These are phyloP conservation scores for Eurois occulta DNA, from an alignment of 2,888 invertebrate genomes.

Conservation along the genomic window DNA sequence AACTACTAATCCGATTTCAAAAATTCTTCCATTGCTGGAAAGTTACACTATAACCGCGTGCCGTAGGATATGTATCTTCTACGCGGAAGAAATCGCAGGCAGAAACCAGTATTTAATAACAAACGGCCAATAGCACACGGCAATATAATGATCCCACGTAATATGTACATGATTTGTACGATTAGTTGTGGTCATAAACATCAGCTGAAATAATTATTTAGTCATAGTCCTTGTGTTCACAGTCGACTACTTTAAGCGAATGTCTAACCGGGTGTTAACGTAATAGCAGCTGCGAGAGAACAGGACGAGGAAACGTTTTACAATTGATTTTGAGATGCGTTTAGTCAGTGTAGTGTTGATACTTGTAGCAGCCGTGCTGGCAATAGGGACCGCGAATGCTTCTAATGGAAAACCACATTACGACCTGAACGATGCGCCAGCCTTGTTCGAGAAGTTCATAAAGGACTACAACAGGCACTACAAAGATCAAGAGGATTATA, in stretches of 20 bases:
- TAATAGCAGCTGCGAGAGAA: not conserved
- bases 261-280: not conserved
- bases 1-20: not conserved
- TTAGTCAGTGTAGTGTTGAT: conserved; percentile 44
- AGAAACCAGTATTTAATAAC: not conserved
- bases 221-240: conserved; percentile 14
- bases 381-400: conserved; percentile 51
- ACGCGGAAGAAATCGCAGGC: not conserved
- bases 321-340: conserved; percentile 31
- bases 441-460: conserved; percentile 72
- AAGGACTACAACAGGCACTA: conserved; percentile 72
- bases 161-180: not conserved
- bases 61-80: not conserved
- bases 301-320: conserved; percentile 13
- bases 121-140: no score
- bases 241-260: conserved; percentile 28
- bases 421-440: conserved; percentile 67
- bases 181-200: conserved; percentile 33
- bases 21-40: not conserved
- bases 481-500: conserved; percentile 71
- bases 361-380: conserved; percentile 48
- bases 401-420: conserved; percentile 56
- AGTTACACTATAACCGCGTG: not conserved
- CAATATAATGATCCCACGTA: not conserved
- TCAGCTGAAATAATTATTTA: conserved; percentile 36